These are phyloP conservation scores for Ceratosolen fusciceps DNA, from an alignment of 1,140 invertebrate genomes.

Conservation along the genomic window DNA sequence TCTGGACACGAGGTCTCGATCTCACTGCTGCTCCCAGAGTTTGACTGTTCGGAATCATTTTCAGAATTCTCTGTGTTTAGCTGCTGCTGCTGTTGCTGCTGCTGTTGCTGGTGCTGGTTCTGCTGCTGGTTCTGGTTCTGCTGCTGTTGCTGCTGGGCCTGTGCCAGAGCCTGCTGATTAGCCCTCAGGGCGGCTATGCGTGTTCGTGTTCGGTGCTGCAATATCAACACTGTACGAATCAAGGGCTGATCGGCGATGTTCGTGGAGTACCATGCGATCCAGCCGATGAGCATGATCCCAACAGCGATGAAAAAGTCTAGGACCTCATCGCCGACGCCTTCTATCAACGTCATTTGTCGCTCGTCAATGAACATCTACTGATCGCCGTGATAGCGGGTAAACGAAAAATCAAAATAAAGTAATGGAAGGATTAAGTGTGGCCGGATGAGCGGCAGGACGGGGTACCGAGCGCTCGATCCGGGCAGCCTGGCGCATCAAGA, in stretches of 20 bases:
- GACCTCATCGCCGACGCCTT: slow-evolving; percentile 88
- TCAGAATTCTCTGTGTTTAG: too few species aligned
- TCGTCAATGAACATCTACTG: slow-evolving; percentile 33
- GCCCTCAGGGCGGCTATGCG: slow-evolving; percentile 60
- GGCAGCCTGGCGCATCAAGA: too few species aligned
- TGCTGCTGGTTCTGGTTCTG: slow-evolving; percentile 55
- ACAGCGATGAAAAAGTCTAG: slow-evolving; percentile 79
- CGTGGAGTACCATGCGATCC: slow-evolving; percentile 82
- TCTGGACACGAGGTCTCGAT: slow-evolving; percentile 57
- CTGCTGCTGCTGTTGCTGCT: slow-evolving; percentile 55
- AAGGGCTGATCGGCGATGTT: slow-evolving; percentile 71
- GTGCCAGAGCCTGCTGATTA: slow-evolving; percentile 53
- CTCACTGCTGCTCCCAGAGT: slow-evolving; percentile 51
- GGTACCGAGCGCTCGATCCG: too few species aligned
- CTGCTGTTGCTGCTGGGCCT: slow-evolving; percentile 49
- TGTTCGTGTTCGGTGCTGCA: slow-evolving; percentile 66
- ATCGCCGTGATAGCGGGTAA: background rate
- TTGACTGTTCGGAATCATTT: too few species aligned
- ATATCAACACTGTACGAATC: slow-evolving; percentile 72
- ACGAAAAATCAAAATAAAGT: background rate
- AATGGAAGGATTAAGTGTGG: background rate
- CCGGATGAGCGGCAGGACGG: background rate
- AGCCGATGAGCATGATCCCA: slow-evolving; percentile 74
- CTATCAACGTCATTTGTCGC: slow-evolving; percentile 77
- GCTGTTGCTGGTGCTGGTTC: slow-evolving; percentile 55